Evolutionary conservation across 2,113 vertebrate genomes (phyloP).

Genomic region (Megatriorchis doriae): DNA sequence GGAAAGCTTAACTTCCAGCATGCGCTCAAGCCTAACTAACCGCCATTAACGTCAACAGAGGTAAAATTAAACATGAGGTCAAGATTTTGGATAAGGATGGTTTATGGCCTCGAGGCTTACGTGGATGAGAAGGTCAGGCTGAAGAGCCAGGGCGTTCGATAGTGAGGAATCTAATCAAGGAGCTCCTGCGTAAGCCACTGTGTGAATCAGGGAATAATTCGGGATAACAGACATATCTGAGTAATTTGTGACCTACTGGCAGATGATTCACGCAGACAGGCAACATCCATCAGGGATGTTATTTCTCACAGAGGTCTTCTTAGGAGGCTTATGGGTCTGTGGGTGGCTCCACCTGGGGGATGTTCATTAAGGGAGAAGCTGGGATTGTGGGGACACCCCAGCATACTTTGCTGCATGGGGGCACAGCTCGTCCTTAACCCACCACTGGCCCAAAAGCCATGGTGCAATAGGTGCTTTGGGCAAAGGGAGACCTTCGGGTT

Average conservation of each 20-base stretch:
- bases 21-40: not conserved
- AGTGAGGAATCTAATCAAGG: constrained; percentile 53
- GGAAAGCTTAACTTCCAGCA: not conserved
- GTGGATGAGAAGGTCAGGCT: constrained; percentile 4
- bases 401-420: fast-evolving
- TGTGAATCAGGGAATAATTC: constrained; percentile 53
- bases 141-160: not conserved
- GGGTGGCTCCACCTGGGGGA: not conserved
- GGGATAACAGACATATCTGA: constrained; percentile 38
- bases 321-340: not conserved
- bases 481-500: not conserved
- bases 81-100: constrained; percentile 51
- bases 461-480: not conserved
- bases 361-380: not conserved
- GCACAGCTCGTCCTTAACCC: not conserved
- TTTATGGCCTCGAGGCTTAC: not conserved
- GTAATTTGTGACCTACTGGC: constrained; percentile 49
- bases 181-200: constrained; percentile 37
- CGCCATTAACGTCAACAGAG: not conserved
- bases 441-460: not conserved
- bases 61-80: constrained; percentile 52
- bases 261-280: not conserved
- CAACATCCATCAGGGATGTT: not conserved
- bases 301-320: not conserved
- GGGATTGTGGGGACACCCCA: not conserved